Evolutionary conservation across 2,888 invertebrate genomes (phyloP), one percentile per base, ranked within the genome.

Genomic region (Exephanes ischioxanthus): DNA sequence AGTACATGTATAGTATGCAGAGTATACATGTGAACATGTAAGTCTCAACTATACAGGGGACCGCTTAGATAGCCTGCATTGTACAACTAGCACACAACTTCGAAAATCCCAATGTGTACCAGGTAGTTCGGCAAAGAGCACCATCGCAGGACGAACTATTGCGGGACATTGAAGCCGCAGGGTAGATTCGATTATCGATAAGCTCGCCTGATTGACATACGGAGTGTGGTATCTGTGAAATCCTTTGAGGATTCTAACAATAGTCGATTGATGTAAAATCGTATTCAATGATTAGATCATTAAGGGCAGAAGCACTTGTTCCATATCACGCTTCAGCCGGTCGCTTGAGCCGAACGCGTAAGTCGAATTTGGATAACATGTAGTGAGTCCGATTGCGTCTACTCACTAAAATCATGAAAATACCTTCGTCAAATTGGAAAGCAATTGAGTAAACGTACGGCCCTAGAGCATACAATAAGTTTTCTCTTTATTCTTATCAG

Each of bases 151-250:
- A 33, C 61, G 30, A 63, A 63, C 61, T 33, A 16, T 16, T 3
- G 6, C 30, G 7, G 1, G 61, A 14, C 61, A 26, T 63, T 7
- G 61, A 30, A 33, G 61, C 30, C n/a, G n/a, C 30, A 14, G 61
- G 26, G 33, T 6, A 16, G 61, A 63, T 63, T 30, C 61, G 61
- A 63, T 63, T 33, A 63, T 16, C 58, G 58, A 58, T 22, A 58
- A 63, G 4, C 30, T 33, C 33, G 2, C 3, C 30, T 16, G 30
- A 63, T 14, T 63, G 26, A 63, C 30, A 6, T 16, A 30, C 30
- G 16, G 30, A 63, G 16, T 26, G 30, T 30, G 30, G 61, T 63
- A 63, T 63, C 16, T n/a, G 16, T 6, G 61, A 16, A 33, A 63
- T 63, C 61, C 33, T 16, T 16, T 16, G 16, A 63, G 61, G 1